Evolutionary conservation across 2,888 invertebrate species (phyloP).

Genomic region (Eudemis profundana): DNA sequence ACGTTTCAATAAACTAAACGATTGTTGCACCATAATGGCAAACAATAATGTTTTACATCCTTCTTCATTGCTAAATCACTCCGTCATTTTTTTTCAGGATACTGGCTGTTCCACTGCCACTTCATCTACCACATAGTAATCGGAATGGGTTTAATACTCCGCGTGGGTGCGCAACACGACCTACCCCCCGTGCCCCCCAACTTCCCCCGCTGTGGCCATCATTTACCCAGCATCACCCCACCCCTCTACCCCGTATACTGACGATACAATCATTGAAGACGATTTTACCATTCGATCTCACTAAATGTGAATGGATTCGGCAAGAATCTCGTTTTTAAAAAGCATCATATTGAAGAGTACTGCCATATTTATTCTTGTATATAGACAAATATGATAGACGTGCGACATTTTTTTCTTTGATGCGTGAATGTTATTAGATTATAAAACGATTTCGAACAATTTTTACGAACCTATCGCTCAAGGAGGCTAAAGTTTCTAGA

Average conservation of each 20-base stretch:
- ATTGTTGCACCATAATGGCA: no score
- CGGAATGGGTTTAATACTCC: conserved; percentile 93
- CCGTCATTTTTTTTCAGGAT: conserved; percentile 87
- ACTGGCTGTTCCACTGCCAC: conserved; percentile 96
- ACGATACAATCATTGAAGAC: conserved; percentile 46
- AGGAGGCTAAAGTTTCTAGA: no score
- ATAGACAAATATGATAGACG: conserved; percentile 69
- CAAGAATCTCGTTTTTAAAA: conserved; percentile 49
- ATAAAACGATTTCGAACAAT: neutral
- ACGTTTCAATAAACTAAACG: no score
- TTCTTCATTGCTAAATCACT: no score
- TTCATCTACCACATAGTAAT: conserved; percentile 94
- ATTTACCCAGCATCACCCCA: conserved; percentile 87
- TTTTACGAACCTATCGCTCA: no score
- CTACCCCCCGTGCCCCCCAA: conserved; percentile 91
- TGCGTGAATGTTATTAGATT: conserved; percentile 12
- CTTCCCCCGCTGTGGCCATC: conserved; percentile 92
- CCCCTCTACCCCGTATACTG: conserved; percentile 69
- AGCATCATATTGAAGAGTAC: conserved; percentile 58
- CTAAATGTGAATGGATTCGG: conserved; percentile 35
- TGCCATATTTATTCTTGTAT: conserved; percentile 74
- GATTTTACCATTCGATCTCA: conserved; percentile 32
- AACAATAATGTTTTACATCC: no score
- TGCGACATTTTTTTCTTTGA: conserved; percentile 51
- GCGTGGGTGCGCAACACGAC: conserved; percentile 91